A percentile compares a stretch with the other conserved stretches of the same genome.
phyloP scores from a whole-genome alignment of 2,888 invertebrate genomes.

The Galerucella nymphaeae region DNA sequence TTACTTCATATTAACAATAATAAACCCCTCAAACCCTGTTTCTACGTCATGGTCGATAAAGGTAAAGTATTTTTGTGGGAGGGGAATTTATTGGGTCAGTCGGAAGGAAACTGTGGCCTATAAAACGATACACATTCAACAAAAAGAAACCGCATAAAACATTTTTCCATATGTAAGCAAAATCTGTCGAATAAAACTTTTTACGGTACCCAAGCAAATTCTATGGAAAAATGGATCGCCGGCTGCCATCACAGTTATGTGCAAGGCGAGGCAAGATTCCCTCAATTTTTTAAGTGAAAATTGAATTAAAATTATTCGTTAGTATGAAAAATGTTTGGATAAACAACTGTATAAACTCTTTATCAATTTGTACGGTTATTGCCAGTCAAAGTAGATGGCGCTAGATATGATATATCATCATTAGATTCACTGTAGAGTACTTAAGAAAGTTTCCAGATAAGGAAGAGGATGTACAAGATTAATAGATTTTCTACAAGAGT shows the following conservation, averaged over 20 bases:
- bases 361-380: too few relatives aligned
- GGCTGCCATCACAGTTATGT: conserved; percentile 25
- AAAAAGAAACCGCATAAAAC: conserved; percentile 39
- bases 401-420: too few relatives aligned
- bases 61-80: conserved; percentile 11
- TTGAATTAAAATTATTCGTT: not conserved
- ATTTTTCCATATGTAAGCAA: conserved; percentile 43
- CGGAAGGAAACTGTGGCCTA: conserved; percentile 38
- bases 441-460: too few relatives aligned
- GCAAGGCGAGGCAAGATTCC: conserved; percentile 20
- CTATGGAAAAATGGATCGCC: conserved; percentile 51
- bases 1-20: not conserved
- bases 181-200: conserved; percentile 48
- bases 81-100: conserved; percentile 39
- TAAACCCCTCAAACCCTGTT: not conserved
- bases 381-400: too few relatives aligned
- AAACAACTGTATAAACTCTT: too few relatives aligned
- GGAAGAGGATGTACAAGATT: too few relatives aligned
- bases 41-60: conserved; percentile 3
- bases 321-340: too few relatives aligned
- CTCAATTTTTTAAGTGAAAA: not conserved
- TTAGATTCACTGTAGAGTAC: too few relatives aligned
- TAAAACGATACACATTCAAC: conserved; percentile 39
- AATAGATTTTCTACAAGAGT: too few relatives aligned
- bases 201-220: conserved; percentile 53